Conservation (phyloP, 2,888 invertebrate species). For the Sicus ferrugineus region DNA sequence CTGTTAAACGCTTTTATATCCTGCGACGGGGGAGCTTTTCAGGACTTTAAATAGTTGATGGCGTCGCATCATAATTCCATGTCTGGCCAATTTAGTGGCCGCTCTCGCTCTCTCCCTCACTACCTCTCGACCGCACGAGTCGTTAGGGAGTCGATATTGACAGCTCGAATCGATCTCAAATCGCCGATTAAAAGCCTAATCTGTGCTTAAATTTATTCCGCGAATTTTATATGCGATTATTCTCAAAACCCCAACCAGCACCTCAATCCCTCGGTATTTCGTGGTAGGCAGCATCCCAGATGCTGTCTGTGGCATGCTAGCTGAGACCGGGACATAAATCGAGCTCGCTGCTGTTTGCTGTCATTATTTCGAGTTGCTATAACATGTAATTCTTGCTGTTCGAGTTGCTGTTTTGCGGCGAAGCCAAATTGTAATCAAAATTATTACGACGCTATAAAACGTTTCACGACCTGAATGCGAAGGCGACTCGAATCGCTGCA, state of each 20-base stretch:
- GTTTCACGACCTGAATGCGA: too few species aligned
- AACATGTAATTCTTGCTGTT: slow-evolving; percentile 26
- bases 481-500: too few species aligned
- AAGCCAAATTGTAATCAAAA: slow-evolving; percentile 32
- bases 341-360: neutral
- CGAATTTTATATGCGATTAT: slow-evolving; percentile 17
- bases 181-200: neutral
- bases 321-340: too few species aligned
- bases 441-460: slow-evolving; percentile 11
- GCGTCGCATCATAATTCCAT: too few species aligned
- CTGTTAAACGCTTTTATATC: too few species aligned
- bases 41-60: too few species aligned
- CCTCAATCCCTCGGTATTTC: neutral
- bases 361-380: slow-evolving; percentile 17
- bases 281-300: neutral
- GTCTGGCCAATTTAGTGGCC: too few species aligned
- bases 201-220: slow-evolving; percentile 16
- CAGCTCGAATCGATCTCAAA: too few species aligned
- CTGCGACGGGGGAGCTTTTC: neutral
- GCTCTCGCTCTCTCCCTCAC: too few species aligned
- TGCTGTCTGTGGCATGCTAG: neutral
- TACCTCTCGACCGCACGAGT: too few species aligned
- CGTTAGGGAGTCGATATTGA: too few species aligned
- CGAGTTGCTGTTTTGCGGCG: slow-evolving; percentile 12
- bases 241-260: neutral